These are phyloP conservation scores for Calcarius lapponicus DNA, from an alignment of 2,797 vertebrate genomes.

Conservation along the genomic window DNA sequence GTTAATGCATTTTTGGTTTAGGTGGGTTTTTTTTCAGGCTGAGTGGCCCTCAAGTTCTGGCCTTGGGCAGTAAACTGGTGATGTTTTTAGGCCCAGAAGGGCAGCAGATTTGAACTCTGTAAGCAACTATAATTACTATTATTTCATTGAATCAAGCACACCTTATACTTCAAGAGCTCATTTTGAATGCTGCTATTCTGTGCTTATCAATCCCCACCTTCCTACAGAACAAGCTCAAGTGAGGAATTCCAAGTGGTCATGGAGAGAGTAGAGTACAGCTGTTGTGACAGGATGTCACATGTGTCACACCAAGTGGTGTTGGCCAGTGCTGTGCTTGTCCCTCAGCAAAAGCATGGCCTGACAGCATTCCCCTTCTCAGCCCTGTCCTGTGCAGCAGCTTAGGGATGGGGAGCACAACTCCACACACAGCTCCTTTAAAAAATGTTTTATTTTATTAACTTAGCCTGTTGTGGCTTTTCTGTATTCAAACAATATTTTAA, in stretches of 20 bases:
- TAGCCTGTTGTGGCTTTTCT: neutral
- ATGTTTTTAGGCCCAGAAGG: neutral
- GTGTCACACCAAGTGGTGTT: neutral
- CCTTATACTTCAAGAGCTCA: neutral
- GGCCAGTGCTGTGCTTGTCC: neutral
- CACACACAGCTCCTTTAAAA: neutral
- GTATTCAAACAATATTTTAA: neutral
- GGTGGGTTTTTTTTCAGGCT: fast-evolving
- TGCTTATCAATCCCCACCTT: neutral
- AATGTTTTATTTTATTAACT: constrained; percentile 15
- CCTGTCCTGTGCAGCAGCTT: fast-evolving
- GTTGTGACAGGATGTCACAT: neutral
- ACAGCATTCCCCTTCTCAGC: neutral
- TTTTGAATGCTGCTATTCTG: neutral
- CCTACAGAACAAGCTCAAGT: neutral
- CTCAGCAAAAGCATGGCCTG: fast-evolving
- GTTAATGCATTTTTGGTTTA: neutral
- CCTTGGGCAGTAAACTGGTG: neutral
- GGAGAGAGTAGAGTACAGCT: neutral
- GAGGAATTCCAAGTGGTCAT: fast-evolving
- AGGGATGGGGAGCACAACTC: neutral
- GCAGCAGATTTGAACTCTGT: neutral
- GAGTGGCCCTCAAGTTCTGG: neutral
- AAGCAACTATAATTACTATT: neutral
- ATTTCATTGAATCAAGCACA: neutral